Percentiles rank a stretch among this genome's conserved stretches.
Evolutionary conservation across 2,888 invertebrate species (phyloP).

Genomic region (Agriopis aurantiaria): DNA sequence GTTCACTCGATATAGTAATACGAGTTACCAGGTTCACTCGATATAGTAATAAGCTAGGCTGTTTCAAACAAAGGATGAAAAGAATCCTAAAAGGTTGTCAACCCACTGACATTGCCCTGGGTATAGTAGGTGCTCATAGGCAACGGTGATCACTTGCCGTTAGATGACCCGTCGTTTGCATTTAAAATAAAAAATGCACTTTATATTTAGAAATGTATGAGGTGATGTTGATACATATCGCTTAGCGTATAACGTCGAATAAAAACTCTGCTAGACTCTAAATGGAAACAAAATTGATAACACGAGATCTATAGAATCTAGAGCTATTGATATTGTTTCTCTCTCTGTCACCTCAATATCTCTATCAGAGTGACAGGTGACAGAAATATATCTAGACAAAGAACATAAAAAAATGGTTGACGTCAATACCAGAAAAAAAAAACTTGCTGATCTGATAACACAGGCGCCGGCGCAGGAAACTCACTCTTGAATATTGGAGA

Average conservation of each 20-base stretch:
- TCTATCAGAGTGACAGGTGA: background rate
- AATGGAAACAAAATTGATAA: background rate
- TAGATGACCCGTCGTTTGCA: too few species aligned
- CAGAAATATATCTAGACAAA: background rate
- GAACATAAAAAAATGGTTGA: background rate
- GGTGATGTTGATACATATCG: too few species aligned
- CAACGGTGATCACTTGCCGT: too few species aligned
- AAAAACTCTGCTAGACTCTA: too few species aligned
- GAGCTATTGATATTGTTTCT: background rate
- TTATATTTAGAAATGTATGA: too few species aligned
- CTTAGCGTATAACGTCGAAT: too few species aligned
- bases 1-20: background rate
- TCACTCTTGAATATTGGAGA: slow-evolving; percentile 30
- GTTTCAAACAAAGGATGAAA: too few species aligned
- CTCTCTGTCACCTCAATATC: background rate
- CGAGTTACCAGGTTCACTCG: background rate
- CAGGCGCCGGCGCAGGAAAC: slow-evolving; percentile 31
- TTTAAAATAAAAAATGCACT: too few species aligned
- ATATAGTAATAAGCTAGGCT: background rate
- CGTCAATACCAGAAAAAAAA: background rate
- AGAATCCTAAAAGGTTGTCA: too few species aligned
- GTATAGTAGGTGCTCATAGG: too few species aligned
- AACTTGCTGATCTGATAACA: background rate
- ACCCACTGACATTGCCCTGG: too few species aligned
- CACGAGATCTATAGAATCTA: background rate